phyloP scores from a whole-genome alignment of 2,113 vertebrate species.

The Poecilia latipinna region DNA sequence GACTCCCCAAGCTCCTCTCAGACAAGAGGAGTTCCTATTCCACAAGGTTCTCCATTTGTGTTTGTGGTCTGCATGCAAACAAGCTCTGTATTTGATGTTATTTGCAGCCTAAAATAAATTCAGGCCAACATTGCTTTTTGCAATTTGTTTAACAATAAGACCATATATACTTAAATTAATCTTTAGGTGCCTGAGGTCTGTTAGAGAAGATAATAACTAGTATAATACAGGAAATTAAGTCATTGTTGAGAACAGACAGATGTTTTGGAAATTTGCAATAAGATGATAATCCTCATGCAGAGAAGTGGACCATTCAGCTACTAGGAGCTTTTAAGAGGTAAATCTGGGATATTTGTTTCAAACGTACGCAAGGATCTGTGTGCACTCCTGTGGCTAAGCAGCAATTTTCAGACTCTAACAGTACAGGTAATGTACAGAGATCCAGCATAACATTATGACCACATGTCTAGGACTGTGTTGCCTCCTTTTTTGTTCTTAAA shows the following conservation, averaged over 20 bases:
- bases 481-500: no score
- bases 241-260: background rate
- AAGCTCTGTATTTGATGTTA: background rate
- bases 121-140: background rate
- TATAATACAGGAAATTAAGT: conserved; percentile 1
- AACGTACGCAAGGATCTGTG: rapidly evolving
- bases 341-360: no score
- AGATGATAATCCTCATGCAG: background rate
- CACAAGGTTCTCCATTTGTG: background rate
- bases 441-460: no score
- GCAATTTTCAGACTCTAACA: background rate
- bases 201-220: background rate
- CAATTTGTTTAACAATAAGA: background rate
- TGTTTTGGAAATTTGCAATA: background rate
- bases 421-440: no score
- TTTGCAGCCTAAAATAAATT: background rate
- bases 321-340: background rate
- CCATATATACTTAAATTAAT: background rate
- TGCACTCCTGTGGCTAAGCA: conserved; percentile 15
- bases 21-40: conserved; percentile 14
- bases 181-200: background rate
- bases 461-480: no score
- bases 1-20: conserved; percentile 11
- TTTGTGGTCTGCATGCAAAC: conserved; percentile 1
- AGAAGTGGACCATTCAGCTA: background rate